Percentiles rank a stretch among this genome's conserved stretches.
phyloP scores from a whole-genome alignment of 2,797 vertebrate genomes.

The Molothrus aeneus region DNA sequence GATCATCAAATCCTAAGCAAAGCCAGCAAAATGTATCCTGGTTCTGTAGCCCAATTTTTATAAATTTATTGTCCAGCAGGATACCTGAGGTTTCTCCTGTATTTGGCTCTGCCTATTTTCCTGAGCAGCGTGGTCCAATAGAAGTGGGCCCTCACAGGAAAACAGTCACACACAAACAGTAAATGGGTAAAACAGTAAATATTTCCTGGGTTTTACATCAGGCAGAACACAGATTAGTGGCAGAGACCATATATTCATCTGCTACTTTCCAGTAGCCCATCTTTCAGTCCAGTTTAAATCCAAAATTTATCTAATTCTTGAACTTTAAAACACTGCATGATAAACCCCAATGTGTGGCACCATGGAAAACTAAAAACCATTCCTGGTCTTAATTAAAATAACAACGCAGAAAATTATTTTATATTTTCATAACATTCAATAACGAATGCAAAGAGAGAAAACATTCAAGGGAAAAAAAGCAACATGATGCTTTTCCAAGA shows the following conservation, averaged over 20 bases:
- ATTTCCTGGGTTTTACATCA: not conserved
- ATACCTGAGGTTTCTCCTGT: not conserved
- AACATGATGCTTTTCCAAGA: not conserved
- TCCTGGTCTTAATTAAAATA: not conserved
- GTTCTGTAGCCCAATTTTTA: not conserved
- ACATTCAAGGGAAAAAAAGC: not conserved
- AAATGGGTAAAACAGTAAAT: not conserved
- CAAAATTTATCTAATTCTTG: not conserved
- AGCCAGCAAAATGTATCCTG: not conserved
- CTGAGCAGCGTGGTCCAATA: not conserved
- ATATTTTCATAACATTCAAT: not conserved
- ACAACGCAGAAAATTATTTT: not conserved
- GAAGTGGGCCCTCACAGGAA: not conserved
- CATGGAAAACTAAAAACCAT: not conserved
- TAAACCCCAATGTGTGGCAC: not conserved
- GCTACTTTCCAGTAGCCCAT: not conserved
- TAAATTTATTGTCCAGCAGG: not conserved
- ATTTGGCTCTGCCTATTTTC: not conserved
- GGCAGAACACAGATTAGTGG: not conserved
- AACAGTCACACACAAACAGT: not conserved
- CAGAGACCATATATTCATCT: not conserved
- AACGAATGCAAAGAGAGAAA: not conserved
- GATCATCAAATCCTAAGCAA: not conserved
- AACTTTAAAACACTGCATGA: not conserved
- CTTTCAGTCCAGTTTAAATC: not conserved